A percentile compares a stretch with the other conserved stretches of the same genome.
phyloP scores from a whole-genome alignment of 2,113 vertebrate species.

The Hemibagrus wyckioides region DNA sequence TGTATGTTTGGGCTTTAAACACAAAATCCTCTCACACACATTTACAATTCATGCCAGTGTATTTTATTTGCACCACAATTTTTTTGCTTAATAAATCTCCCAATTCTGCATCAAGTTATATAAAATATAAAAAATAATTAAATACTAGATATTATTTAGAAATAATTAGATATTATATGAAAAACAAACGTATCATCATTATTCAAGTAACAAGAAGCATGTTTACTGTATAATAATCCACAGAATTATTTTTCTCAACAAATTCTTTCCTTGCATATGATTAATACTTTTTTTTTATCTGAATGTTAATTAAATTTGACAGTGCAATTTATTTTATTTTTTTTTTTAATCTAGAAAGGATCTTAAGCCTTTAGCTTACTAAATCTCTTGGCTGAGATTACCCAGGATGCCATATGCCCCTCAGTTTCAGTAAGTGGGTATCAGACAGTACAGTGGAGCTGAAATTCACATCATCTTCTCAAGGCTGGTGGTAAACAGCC shows the following conservation, averaged over 20 bases:
- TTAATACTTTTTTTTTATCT: background rate
- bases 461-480: conserved; percentile 67
- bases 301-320: background rate
- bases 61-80: no score
- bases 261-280: background rate
- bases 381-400: conserved; percentile 11
- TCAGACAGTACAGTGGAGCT: conserved; percentile 61
- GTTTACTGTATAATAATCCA: background rate
- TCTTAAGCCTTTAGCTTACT: background rate
- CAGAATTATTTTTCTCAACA: background rate
- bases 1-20: background rate
- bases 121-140: background rate
- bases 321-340: no score
- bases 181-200: background rate
- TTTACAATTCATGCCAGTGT: background rate
- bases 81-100: background rate
- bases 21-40: background rate
- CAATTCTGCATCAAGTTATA: background rate
- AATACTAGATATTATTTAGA: background rate
- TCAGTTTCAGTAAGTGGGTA: conserved; percentile 59
- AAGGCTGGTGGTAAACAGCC: conserved; percentile 71
- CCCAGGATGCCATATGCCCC: conserved; percentile 21
- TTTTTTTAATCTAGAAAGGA: background rate
- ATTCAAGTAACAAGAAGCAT: background rate
- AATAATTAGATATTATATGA: background rate